Base-by-base conservation (phyloP, 1,140 invertebrate genomes). In the Choristoneura fumiferana region DNA sequence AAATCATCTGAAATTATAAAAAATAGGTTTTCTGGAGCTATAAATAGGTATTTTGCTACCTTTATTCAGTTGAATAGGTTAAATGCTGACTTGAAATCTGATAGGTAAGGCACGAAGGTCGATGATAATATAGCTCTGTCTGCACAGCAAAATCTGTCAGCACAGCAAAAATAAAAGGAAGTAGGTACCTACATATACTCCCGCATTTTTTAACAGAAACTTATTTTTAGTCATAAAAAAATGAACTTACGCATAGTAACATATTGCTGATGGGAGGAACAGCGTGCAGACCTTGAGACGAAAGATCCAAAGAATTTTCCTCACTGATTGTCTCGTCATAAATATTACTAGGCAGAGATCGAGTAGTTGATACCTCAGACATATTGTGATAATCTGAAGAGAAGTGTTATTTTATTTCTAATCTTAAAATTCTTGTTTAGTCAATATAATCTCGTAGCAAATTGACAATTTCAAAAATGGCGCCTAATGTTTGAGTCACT, bases 1-100 rank as follows among this genome's bases (percentile, higher is more conserved):
- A 93, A 4, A 92, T 58, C 59, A 90, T 83, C 92, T 92, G 71
- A 36, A 88, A 84, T 18, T 9, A 39, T 39, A 12, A 36, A 29
- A 58, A 8, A 40, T n/a, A 45, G 8, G 5, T 9, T 45, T 10
- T n/a, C 14, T 0, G 1, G 10, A 15, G 13, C 14, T 9, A 14
- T 40, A n/a, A n/a, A n/a, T n/a, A n/a, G n/a, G n/a, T n/a, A n/a
- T n/a, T n/a, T n/a, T n/a, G n/a, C n/a, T n/a, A n/a, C n/a, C n/a
- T n/a, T n/a, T n/a, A n/a, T n/a, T n/a, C n/a, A n/a, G n/a, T n/a
- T n/a, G n/a, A n/a, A n/a, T n/a, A n/a, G n/a, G n/a, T n/a, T n/a
- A n/a, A n/a, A n/a, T n/a, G n/a, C n/a, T n/a, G n/a, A n/a, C n/a
- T n/a, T n/a, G n/a, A n/a, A n/a, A n/a, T n/a, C n/a, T n/a, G n/a